A percentile compares a stretch with the other conserved stretches of the same genome.
These are phyloP conservation scores for Asobara japonica DNA, from an alignment of 1,140 invertebrate genomes.

Conservation along the genomic window DNA sequence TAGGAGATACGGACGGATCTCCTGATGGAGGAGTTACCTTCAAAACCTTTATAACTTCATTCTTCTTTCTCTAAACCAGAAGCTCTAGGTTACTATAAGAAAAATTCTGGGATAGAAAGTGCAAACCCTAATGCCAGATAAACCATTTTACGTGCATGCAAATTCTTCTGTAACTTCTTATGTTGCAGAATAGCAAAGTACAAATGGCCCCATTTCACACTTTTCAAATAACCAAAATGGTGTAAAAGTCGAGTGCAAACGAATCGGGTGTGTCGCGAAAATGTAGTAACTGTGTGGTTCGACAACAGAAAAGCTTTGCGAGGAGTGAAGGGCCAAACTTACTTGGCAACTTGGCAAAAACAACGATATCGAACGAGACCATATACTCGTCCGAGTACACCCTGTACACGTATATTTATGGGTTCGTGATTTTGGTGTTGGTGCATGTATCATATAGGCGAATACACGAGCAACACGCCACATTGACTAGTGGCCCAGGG, in stretches of 20 bases:
- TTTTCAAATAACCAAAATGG: no score
- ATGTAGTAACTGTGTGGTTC: neutral
- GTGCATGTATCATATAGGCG: neutral
- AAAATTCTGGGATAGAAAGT: no score
- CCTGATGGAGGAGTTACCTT: no score
- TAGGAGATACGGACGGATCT: no score
- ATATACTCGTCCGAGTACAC: neutral
- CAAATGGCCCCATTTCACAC: no score
- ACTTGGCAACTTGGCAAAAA: neutral
- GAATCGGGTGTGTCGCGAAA: neutral
- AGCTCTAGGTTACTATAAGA: no score
- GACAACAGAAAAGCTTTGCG: neutral
- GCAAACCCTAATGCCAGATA: no score
- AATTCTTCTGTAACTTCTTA: no score
- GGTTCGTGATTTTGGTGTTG: neutral
- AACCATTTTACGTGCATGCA: no score
- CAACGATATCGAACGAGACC: neutral
- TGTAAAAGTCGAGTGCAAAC: neutral
- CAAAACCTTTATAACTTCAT: no score
- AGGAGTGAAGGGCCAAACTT: constrained; percentile 1
- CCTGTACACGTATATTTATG: neutral
- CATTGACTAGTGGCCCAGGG: neutral
- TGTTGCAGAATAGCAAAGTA: no score
- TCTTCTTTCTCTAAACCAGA: no score
- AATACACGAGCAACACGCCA: neutral